These are phyloP conservation scores for Betta splendens DNA, from an alignment of 2,797 vertebrate genomes.

Conservation along the genomic window DNA sequence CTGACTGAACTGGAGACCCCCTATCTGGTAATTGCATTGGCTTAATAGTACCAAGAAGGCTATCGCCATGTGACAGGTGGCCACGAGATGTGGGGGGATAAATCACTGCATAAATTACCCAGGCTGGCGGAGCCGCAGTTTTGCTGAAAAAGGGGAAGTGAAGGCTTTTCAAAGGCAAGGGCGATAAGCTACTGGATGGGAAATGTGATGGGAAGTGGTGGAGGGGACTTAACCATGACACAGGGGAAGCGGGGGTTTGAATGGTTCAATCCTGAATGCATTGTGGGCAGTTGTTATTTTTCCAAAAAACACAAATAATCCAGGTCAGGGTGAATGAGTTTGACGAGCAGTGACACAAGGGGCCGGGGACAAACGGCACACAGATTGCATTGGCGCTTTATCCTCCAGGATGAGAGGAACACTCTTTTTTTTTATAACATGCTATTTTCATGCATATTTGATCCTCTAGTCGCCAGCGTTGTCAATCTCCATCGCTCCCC, in stretches of 20 bases:
- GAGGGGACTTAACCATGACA: conserved; percentile 47
- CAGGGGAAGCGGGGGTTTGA: conserved; percentile 33
- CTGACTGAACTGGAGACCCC: conserved; percentile 60
- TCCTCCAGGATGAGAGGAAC: conserved; percentile 51
- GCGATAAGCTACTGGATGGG: conserved; percentile 59
- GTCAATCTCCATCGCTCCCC: conserved; percentile 66
- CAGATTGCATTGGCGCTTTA: conserved; percentile 60
- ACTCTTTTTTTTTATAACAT: conserved; percentile 30
- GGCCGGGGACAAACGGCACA: conserved; percentile 46
- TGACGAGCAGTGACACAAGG: conserved; percentile 60
- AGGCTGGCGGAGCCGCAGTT: conserved; percentile 50
- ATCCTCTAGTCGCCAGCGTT: conserved; percentile 63
- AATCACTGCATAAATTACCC: conserved; percentile 68
- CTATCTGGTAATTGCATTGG: conserved; percentile 65
- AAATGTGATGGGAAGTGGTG: conserved; percentile 49
- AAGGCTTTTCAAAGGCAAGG: conserved; percentile 27
- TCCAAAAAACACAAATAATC: conserved; percentile 66
- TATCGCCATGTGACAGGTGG: conserved; percentile 75
- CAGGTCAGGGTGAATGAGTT: conserved; percentile 64
- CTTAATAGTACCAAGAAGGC: conserved; percentile 57
- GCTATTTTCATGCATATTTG: conserved; percentile 76
- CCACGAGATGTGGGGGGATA: conserved; percentile 70
- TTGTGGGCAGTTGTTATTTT: conserved; percentile 67
- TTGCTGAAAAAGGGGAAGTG: conserved; percentile 43
- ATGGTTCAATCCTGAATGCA: conserved; percentile 46